phyloP scores from a whole-genome alignment of 2,113 vertebrate genomes.

The Hippocampus zosterae region DNA sequence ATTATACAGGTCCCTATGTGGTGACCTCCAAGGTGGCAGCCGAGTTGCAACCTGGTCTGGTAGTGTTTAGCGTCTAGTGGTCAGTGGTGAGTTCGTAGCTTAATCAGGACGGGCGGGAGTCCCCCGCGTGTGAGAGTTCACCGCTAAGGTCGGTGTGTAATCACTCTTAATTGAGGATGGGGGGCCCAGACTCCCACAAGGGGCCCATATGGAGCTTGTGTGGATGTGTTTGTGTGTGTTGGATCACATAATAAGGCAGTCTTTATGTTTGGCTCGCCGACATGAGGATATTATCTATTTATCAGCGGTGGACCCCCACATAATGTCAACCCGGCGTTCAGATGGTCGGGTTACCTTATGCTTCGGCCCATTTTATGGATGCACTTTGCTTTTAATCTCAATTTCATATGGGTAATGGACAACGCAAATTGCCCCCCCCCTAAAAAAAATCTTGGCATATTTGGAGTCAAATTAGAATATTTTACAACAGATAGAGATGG shows the following conservation, averaged over 20 bases:
- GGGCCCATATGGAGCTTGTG: background rate
- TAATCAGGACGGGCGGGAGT: slow-evolving; percentile 6
- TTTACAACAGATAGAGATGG: background rate
- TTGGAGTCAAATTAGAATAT: no score
- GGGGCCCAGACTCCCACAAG: slow-evolving; percentile 3
- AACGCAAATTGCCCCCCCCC: background rate
- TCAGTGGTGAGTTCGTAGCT: slow-evolving; percentile 1
- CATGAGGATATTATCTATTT: slow-evolving; percentile 11
- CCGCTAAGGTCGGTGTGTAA: slow-evolving; percentile 7
- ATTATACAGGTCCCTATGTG: background rate
- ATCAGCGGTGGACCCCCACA: background rate
- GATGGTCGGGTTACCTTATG: background rate
- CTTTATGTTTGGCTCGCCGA: background rate
- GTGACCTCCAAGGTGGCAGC: background rate
- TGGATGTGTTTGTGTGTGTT: slow-evolving; percentile 6
- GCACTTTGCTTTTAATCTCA: background rate
- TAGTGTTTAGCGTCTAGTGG: slow-evolving; percentile 7
- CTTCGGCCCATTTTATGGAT: background rate
- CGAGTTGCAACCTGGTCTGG: background rate
- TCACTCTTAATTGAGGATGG: slow-evolving; percentile 12
- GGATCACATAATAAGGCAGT: background rate
- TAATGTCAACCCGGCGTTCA: background rate
- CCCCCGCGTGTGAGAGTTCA: slow-evolving; percentile 11
- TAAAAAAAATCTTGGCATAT: background rate
- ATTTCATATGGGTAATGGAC: background rate